These are phyloP conservation scores for Lamellibrachia satsuma DNA, from an alignment of 2,888 invertebrate genomes.

Conservation along the genomic window DNA sequence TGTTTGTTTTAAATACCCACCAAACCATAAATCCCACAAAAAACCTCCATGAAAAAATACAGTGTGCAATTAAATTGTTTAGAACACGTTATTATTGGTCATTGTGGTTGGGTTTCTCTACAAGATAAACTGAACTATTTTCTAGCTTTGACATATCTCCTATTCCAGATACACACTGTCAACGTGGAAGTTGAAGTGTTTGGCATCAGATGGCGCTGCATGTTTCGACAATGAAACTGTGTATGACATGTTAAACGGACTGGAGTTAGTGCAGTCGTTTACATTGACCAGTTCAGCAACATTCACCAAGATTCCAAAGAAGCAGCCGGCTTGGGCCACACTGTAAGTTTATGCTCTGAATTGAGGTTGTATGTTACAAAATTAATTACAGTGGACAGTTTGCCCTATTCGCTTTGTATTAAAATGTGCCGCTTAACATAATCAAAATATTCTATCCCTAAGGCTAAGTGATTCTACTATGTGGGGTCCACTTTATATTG, in stretches of 20 bases:
- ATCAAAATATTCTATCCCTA: too few relatives aligned
- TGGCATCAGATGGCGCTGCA: slow-evolving; percentile 40
- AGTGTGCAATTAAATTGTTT: too few relatives aligned
- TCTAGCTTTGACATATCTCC: background rate
- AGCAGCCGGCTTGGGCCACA: slow-evolving; percentile 21
- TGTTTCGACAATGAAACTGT: slow-evolving; percentile 37
- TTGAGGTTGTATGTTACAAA: too few relatives aligned
- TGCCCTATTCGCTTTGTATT: too few relatives aligned
- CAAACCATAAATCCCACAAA: too few relatives aligned
- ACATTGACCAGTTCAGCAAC: slow-evolving; percentile 33
- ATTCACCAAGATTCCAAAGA: slow-evolving; percentile 33
- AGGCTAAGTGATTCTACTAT: too few relatives aligned
- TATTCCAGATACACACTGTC: slow-evolving; percentile 49
- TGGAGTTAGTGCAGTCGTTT: slow-evolving; percentile 29
- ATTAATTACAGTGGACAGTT: too few relatives aligned
- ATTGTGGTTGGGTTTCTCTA: background rate
- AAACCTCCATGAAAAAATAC: too few relatives aligned
- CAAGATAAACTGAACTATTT: background rate
- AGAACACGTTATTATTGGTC: background rate
- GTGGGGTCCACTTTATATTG: too few relatives aligned
- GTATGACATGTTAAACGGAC: background rate
- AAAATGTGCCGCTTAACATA: too few relatives aligned
- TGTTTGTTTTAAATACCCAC: too few relatives aligned
- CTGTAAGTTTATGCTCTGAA: background rate
- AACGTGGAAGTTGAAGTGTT: slow-evolving; percentile 51